Conservation (phyloP, 2,797 vertebrate genomes). For the Rhabdophis nuchalis region DNA sequence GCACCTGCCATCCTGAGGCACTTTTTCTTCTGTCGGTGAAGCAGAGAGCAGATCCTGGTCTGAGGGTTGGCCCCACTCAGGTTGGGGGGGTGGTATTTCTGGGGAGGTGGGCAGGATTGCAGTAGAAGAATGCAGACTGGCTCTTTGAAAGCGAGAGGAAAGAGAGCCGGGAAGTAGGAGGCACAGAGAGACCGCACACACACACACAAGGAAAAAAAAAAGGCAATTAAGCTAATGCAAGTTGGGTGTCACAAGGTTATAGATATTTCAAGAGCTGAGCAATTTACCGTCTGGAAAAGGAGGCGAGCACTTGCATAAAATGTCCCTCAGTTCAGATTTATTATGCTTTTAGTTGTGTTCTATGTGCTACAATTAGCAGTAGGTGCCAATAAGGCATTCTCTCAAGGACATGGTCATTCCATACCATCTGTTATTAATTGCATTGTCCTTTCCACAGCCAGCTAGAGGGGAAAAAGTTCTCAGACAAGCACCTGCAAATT, state of each 20-base stretch:
- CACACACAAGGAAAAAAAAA: slow-evolving; percentile 18
- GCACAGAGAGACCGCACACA: slow-evolving; percentile 55
- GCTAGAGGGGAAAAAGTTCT: slow-evolving; percentile 76
- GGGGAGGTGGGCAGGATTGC: not conserved
- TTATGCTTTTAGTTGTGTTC: slow-evolving; percentile 97
- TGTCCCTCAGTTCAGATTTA: slow-evolving; percentile 88
- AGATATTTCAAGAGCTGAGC: slow-evolving; percentile 94
- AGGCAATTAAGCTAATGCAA: slow-evolving; percentile 97
- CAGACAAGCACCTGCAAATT: slow-evolving; percentile 71
- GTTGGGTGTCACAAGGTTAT: slow-evolving; percentile 90
- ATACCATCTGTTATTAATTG: slow-evolving; percentile 94
- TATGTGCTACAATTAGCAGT: slow-evolving; percentile 94
- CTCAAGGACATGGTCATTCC: slow-evolving; percentile 90
- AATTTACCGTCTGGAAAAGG: slow-evolving; percentile 91
- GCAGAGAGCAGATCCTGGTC: not conserved
- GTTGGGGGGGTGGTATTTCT: not conserved
- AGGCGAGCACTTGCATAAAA: slow-evolving; percentile 88
- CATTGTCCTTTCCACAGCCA: slow-evolving; percentile 80
- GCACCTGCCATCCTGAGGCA: slow-evolving; percentile 35
- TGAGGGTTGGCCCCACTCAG: not conserved
- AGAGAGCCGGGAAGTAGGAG: slow-evolving; percentile 8
- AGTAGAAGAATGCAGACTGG: slow-evolving; percentile 28
- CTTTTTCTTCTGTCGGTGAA: slow-evolving; percentile 38
- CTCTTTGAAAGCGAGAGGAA: slow-evolving; percentile 47
- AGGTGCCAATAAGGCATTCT: slow-evolving; percentile 89